Conservation (phyloP, 2,888 invertebrate genomes). For the Dromius quadrimaculatus region DNA sequence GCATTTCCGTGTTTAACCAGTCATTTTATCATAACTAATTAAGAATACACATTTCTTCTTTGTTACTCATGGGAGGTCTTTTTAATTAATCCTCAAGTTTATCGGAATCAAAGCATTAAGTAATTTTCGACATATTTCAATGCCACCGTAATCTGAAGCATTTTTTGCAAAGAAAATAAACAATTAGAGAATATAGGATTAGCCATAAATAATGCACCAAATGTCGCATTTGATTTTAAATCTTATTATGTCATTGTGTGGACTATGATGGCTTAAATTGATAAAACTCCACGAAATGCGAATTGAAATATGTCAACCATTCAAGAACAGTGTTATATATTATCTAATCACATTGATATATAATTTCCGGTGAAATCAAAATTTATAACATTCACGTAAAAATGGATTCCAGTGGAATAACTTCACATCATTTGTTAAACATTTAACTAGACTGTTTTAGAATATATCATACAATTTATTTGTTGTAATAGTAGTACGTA, state of each 20-base stretch:
- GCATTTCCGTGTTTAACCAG: conserved; percentile 37
- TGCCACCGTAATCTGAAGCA: conserved; percentile 21
- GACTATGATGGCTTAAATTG: too few species aligned
- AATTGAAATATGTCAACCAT: too few species aligned
- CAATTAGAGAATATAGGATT: too few species aligned
- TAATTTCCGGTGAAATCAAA: conserved; percentile 21
- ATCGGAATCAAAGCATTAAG: conserved; percentile 18
- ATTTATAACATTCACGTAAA: conserved; percentile 12
- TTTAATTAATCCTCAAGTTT: conserved; percentile 41
- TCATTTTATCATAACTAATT: conserved; percentile 48
- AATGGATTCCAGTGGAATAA: background rate
- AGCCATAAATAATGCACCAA: too few species aligned
- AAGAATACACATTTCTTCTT: conserved; percentile 37
- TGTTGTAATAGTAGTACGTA: too few species aligned
- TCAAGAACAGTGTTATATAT: too few species aligned
- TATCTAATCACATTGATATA: conserved; percentile 25
- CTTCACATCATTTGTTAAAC: conserved; percentile 19
- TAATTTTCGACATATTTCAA: conserved; percentile 31
- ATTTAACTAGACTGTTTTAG: conserved; percentile 1
- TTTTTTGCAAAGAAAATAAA: conserved; percentile 14
- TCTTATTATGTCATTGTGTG: too few species aligned
- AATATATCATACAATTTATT: conserved; percentile 35
- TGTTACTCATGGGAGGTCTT: conserved; percentile 43
- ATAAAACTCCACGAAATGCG: too few species aligned
- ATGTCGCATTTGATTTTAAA: too few species aligned